Percentiles rank a stretch among this genome's conserved stretches.
Conservation (phyloP, 2,888 invertebrate species). For the Epinotia demarniana region DNA sequence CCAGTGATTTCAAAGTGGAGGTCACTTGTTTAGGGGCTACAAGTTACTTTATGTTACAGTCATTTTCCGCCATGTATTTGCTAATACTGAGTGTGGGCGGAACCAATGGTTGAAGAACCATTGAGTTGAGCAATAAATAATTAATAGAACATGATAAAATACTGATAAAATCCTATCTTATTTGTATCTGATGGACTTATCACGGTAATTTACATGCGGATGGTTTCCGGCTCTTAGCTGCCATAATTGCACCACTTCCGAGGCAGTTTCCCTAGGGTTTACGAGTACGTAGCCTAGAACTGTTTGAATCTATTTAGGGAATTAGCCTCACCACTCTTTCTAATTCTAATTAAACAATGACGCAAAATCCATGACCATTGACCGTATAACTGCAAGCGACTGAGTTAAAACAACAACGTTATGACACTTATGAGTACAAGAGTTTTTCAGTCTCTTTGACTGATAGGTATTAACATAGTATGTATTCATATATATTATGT, state of each 20-base stretch:
- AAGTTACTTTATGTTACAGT: too few species aligned
- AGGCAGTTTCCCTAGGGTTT: background rate
- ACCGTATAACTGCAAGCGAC: constrained; percentile 10
- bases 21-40: too few species aligned
- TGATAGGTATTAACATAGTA: background rate
- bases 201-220: background rate
- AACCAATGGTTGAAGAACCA: background rate
- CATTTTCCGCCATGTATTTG: too few species aligned
- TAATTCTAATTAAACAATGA: background rate
- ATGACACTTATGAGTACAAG: constrained; percentile 5
- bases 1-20: background rate
- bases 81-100: too few species aligned
- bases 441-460: background rate
- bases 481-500: too few species aligned
- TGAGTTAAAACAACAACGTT: constrained; percentile 26
- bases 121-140: background rate
- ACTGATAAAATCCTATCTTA: background rate
- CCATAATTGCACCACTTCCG: background rate
- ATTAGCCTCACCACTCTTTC: background rate
- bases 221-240: background rate
- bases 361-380: constrained; percentile 1
- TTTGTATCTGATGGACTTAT: background rate
- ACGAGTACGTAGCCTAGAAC: background rate
- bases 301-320: constrained; percentile 1
- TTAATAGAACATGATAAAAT: background rate